Base-by-base conservation (phyloP, 2,888 invertebrate genomes). In the Scaptomyza polygonia region DNA sequence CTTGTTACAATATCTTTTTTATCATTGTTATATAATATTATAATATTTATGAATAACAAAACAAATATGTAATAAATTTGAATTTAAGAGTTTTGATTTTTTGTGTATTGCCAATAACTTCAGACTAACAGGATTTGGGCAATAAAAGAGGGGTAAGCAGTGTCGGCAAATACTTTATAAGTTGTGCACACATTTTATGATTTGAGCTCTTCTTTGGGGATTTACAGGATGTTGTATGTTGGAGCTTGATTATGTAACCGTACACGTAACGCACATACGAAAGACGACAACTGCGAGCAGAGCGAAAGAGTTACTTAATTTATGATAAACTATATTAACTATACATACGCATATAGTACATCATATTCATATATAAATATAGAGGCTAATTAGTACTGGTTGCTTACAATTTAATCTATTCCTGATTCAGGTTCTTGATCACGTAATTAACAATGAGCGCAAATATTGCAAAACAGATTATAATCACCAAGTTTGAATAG, bases 401-500 rank as follows among this genome's bases (percentile, higher is more conserved):
- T 73, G 71, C 79, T 79, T 79, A 79, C 55, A 72, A 67, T 51
- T 66, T 74, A 83, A 47, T 77, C 88, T 89, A 90, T 88, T 90
- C 90, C 90, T 94, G 94, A 87, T 95, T 94, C 91, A 95, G 94
- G 89, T 94, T 96, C 91, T 95, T 94, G 91, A 97, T 93, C 77
- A 98, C 97, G 93, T 97, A 97, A 93, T 97, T 97, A 67, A 98
- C 98, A 90, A 96, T 96, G 90, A 96, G 96, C 48, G 97, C 97
- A 91, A 98, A 98, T 77, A 96, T 96, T 77, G 97, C 97, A 92
- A 98, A 97, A 73, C 97, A 97, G 78, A 97, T 93, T 67, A 98
- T 93, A 81, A 98, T 96, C 91, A 96, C 94, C 80, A 97, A 93
- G 93, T 98, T 98, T 77, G 97, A 96, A 88, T 98, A 92, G 77